A percentile compares a stretch with the other conserved stretches of the same genome.
Conservation (phyloP, 2,113 vertebrate species). For the Anguilla japonica region DNA sequence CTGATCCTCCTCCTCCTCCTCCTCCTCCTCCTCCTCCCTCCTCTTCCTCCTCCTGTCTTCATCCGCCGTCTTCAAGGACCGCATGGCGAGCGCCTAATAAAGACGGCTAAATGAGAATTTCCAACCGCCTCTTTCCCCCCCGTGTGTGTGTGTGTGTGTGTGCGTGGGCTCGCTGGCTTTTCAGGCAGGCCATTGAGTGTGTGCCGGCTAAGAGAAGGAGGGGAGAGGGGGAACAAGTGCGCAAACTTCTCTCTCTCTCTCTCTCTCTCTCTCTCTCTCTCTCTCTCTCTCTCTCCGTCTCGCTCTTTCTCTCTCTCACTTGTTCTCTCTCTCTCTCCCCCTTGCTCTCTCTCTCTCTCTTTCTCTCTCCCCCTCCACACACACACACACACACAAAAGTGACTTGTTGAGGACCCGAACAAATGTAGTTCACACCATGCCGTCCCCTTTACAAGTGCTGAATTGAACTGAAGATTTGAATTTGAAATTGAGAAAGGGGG, state of each 20-base stretch:
- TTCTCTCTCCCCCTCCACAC: background rate
- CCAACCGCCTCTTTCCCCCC: constrained; percentile 75
- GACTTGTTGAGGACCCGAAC: constrained; percentile 74
- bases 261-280: background rate
- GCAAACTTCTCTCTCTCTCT: background rate
- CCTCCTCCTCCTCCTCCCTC: constrained; percentile 80
- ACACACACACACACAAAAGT: background rate
- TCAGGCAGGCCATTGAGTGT: constrained; percentile 85
- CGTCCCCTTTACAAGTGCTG: background rate
- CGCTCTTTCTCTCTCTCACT: background rate
- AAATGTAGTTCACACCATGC: constrained; percentile 76
- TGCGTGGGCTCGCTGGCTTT: constrained; percentile 82
- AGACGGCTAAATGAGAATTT: constrained; percentile 99
- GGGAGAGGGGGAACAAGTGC: constrained; percentile 70
- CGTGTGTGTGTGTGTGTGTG: constrained; percentile 42
- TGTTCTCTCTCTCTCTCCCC: constrained; percentile 47
- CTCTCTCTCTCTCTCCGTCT: constrained; percentile 45
- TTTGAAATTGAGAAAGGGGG: background rate
- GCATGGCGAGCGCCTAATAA: constrained; percentile 98
- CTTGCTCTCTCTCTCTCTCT: constrained; percentile 36
- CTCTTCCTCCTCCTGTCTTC: too few relatives aligned
- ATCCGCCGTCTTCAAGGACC: constrained; percentile 99
- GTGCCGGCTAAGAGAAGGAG: constrained; percentile 51
- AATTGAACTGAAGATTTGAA: constrained; percentile 51
- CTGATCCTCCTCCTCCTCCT: constrained; percentile 98